Conservation (phyloP, 1,140 invertebrate genomes). For the Brachionus paranguensis region DNA sequence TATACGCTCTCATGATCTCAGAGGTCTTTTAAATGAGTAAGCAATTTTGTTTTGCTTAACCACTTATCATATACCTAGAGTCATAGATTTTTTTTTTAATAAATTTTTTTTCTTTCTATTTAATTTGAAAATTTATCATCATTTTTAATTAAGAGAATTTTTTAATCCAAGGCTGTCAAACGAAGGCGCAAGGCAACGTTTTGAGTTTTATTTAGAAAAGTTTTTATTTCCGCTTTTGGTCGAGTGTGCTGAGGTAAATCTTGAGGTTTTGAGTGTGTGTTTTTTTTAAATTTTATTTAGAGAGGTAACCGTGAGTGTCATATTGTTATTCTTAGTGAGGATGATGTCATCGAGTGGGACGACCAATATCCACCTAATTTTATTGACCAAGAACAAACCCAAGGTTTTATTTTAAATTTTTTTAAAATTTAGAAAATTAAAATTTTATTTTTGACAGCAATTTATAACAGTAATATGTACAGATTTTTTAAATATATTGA, state of each 20-base stretch:
- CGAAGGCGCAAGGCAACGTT: constrained; percentile 91
- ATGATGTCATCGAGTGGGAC: constrained; percentile 96
- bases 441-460: constrained; percentile 47
- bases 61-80: no score
- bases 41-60: not conserved
- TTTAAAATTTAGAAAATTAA: not conserved
- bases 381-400: constrained; percentile 88
- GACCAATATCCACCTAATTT: constrained; percentile 96
- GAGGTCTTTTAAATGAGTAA: constrained; percentile 59
- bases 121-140: constrained; percentile 61
- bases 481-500: constrained; percentile 99
- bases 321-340: constrained; percentile 87
- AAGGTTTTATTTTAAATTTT: constrained; percentile 60
- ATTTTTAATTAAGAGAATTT: constrained; percentile 47
- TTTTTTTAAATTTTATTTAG: constrained; percentile 44
- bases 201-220: constrained; percentile 89
- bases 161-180: constrained; percentile 95
- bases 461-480: constrained; percentile 83
- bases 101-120: constrained; percentile 22
- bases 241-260: constrained; percentile 76
- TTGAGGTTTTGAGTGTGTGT: constrained; percentile 61
- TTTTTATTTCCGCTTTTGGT: constrained; percentile 93
- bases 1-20: constrained; percentile 85
- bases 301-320: constrained; percentile 61
- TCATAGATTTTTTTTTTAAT: constrained; percentile 9